These are phyloP conservation scores for Ctenopoma multispine DNA, from an alignment of 2,797 vertebrate genomes.

Conservation along the genomic window DNA sequence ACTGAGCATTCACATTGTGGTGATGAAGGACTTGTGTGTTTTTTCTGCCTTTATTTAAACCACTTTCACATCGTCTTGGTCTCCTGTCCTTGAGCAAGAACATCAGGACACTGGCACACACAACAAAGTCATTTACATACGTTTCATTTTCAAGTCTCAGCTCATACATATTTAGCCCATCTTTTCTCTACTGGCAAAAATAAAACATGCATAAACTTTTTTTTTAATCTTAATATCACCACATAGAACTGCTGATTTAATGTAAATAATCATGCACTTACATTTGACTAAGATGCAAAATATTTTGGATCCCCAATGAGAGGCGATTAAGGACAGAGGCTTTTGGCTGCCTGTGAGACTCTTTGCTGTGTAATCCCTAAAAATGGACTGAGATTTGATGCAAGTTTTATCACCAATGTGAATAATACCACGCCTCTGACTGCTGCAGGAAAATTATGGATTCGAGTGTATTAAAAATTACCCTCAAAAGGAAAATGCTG, in stretches of 20 bases:
- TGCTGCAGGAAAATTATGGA: conserved; percentile 16
- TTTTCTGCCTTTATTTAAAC: conserved; percentile 47
- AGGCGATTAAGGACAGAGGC: conserved; percentile 25
- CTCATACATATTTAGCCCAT: conserved; percentile 28
- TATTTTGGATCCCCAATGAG: conserved; percentile 15
- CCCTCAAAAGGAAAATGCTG: background rate
- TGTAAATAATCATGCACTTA: background rate
- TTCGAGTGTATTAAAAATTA: conserved; percentile 21
- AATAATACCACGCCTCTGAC: conserved; percentile 9
- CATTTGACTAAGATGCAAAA: conserved; percentile 15
- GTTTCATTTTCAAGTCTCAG: background rate
- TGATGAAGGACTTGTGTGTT: conserved; percentile 30
- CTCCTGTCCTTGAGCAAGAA: conserved; percentile 20
- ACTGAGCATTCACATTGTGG: conserved; percentile 26
- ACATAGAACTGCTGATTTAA: conserved; percentile 8
- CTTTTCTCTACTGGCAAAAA: too few species aligned
- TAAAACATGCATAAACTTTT: background rate
- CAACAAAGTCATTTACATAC: conserved; percentile 2
- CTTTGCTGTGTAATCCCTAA: conserved; percentile 41
- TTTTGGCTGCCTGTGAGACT: conserved; percentile 16
- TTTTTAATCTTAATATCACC: too few species aligned
- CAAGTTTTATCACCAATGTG: conserved; percentile 3
- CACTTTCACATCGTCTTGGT: background rate
- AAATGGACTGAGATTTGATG: conserved; percentile 37
- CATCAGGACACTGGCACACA: background rate